Base-by-base conservation (phyloP, 2,797 vertebrate species). In the Diplodus sargus region DNA sequence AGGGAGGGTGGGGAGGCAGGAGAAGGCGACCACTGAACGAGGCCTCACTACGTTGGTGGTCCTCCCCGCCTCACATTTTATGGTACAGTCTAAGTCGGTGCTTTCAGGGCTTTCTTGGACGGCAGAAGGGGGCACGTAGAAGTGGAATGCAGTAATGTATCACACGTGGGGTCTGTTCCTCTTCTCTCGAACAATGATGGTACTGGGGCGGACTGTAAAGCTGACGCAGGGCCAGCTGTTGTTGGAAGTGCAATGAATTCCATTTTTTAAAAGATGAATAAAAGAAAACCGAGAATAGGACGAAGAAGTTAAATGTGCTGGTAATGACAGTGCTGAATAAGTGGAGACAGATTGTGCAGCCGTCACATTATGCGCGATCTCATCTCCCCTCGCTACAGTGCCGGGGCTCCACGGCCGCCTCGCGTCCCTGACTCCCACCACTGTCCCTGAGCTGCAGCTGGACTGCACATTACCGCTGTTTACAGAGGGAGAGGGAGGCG, bases 401-500 rank as follows among this genome's bases (percentile, higher is more conserved):
- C n/a, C 1, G 7, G 52, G 49, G 52, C 73, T 71, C 61, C 57
- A 56, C 53, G 78, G 51, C 74, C 34, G 54, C 43, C 69, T 78
- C n/a, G 0, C 83, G 83, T 81, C 79, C 83, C 74, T 82, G 76
- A 80, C 84, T 84, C 73, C 85, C 85, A 71, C 74, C 58, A 1
- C 63, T 82, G 82, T 93, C 90, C 91, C 86, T 79, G 83, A 85
- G 83, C 82, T 87, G 78, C 91, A 92, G 90, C 92, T 91, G 89
- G 89, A 83, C 80, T 64, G 73, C 80, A 90, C 80, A 90, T 93
- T 90, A 91, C 78, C 66, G 61, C 69, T 84, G 79, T 87, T 89
- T 87, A 84, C 85, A 84, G 80, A 81, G 81, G 75, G 76, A 70
- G 72, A 66, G 65, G 66, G 84, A 85, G 85, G 54, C 70, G 61